Percentiles rank a stretch among this genome's conserved stretches.
phyloP scores from a whole-genome alignment of 2,797 vertebrate genomes.

The Limnodromus scolopaceus region DNA sequence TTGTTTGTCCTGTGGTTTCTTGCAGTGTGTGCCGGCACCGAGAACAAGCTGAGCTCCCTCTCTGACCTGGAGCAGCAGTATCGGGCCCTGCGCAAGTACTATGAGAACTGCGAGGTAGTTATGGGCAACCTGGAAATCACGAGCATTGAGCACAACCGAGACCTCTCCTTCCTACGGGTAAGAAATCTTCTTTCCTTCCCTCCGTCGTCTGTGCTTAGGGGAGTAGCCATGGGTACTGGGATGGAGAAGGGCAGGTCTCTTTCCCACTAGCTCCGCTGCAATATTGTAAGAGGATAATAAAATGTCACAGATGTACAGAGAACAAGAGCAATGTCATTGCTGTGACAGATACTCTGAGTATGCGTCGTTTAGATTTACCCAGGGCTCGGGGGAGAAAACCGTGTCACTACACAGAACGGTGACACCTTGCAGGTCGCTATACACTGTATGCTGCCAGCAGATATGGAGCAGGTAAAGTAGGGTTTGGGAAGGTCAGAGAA shows the following conservation, averaged over 20 bases:
- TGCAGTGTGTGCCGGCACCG: constrained; percentile 93
- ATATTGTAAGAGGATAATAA: not conserved
- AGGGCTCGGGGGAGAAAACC: not conserved
- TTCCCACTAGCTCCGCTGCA: not conserved
- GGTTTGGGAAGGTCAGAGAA: not conserved
- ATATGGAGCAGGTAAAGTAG: not conserved
- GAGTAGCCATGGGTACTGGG: not conserved
- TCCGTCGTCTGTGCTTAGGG: not conserved
- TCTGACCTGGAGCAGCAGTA: constrained; percentile 98
- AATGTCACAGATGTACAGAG: not conserved
- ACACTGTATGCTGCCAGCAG: not conserved
- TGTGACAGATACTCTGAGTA: not conserved
- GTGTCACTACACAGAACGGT: not conserved
- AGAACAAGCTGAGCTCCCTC: constrained; percentile 97
- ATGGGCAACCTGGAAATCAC: constrained; percentile 99
- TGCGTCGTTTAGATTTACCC: not conserved
- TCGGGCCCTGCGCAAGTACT: constrained; percentile 93
- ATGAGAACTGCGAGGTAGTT: constrained; percentile 97
- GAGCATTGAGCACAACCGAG: constrained; percentile 93
- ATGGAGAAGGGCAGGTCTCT: not conserved
- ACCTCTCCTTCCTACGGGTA: constrained; percentile 97
- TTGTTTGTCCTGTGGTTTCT: constrained; percentile 9
- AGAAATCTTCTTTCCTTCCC: not conserved
- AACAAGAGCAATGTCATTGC: not conserved
- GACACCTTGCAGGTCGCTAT: not conserved